phyloP scores from a whole-genome alignment of 2,797 vertebrate genomes.

The Myotis findleyi region DNA sequence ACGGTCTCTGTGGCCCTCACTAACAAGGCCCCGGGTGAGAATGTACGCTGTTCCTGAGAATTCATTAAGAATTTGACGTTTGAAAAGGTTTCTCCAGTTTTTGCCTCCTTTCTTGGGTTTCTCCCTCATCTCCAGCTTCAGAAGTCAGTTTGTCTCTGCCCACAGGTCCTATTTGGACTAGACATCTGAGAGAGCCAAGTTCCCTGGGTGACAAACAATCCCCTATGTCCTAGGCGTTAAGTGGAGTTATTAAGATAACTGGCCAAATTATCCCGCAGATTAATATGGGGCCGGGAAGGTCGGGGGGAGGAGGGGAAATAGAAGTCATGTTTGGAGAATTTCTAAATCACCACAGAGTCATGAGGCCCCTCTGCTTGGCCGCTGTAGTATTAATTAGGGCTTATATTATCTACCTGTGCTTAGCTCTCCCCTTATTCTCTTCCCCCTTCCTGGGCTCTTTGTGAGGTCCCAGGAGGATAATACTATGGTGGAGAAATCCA shows the following conservation, averaged over 20 bases:
- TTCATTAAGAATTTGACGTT: conserved; percentile 32
- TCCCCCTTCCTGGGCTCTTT: conserved; percentile 6
- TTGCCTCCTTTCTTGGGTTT: not conserved
- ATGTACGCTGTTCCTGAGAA: not conserved
- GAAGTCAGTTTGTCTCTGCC: not conserved
- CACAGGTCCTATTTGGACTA: not conserved
- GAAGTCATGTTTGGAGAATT: not conserved
- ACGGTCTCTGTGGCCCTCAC: not conserved
- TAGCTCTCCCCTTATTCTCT: not conserved
- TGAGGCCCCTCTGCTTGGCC: not conserved
- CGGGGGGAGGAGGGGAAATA: not conserved
- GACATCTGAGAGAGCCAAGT: not conserved
- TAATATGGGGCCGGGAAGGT: no score
- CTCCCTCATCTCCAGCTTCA: not conserved
- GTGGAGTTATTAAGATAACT: not conserved
- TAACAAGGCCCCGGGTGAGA: not conserved
- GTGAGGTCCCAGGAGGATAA: conserved; percentile 4
- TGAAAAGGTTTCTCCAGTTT: not conserved
- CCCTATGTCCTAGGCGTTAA: not conserved
- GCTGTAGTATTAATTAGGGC: not conserved
- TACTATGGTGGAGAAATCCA: not conserved
- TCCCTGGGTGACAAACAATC: not conserved
- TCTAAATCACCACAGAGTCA: not conserved
- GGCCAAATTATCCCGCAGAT: not conserved
- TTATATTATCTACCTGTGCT: not conserved